Evolutionary conservation across 23 tunicate genomes (phyloP), one percentile per base, ranked within the genome.

Genomic region (Phallusia fumigata): DNA sequence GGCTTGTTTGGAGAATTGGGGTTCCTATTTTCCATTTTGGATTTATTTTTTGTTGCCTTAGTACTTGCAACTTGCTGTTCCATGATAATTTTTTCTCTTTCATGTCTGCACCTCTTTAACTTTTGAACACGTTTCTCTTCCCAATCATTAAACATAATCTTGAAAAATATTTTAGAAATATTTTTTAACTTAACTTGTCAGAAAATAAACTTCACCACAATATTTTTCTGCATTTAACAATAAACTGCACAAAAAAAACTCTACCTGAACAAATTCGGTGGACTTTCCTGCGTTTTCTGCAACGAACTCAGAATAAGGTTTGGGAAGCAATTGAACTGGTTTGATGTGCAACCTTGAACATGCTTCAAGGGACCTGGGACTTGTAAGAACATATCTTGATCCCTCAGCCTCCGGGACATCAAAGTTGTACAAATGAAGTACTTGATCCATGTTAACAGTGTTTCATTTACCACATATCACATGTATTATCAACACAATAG

Each of bases 301-400:
- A 11, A 53, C 58, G 65, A 94, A 94, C 28, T 82, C 98, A 18
- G 76, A 87, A 12, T 52, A 81, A 33, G 94, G 44, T 86, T 89
- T 94, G 2, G 80, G 91, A 26, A 97, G 84, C 30, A 97, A 91
- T 80, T 89, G 83, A 5, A 97, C 81, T 11, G 99, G 99, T 82
- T 86, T 79, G 31, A 92, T 72, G 35, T 88, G 79, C 82, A 92
- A 85, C 35, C 93, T 84, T 31, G 99, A 97, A 51, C 99, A 96
- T 44, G 99, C 99, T 86, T 97, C 97, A 21, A 97, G 78, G 19
- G 99, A 97, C 79, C 99, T 76, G 44, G 99, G 99, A 73, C 97
- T 92, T 45, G 99, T 97, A 19, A 97, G 74, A 35, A 97, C 99
- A 92, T 97, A 97, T 83, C 90, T 86, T 73, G 97, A 91, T 22